Conservation (phyloP, 2,888 invertebrate species). For the Archips xylosteana region DNA sequence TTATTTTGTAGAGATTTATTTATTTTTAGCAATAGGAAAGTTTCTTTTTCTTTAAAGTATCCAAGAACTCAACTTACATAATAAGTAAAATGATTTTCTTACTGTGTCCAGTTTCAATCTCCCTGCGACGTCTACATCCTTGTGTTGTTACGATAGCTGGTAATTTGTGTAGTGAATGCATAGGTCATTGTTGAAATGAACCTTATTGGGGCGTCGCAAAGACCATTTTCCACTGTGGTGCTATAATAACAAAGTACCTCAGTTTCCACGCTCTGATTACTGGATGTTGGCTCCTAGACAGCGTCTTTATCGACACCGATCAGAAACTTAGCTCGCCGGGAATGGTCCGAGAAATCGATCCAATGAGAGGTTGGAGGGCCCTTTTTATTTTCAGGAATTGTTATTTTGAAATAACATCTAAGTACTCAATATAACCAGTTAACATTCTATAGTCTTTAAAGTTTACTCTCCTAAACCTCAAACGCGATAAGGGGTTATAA, state of each 20-base stretch:
- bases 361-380: conserved; percentile 2
- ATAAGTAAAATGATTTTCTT: conserved; percentile 10
- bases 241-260: conserved; percentile 74
- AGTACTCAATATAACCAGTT: not conserved
- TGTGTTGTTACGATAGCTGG: conserved; percentile 56
- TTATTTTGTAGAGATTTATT: not conserved
- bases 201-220: conserved; percentile 56
- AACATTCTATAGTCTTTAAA: not conserved
- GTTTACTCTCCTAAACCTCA: not conserved
- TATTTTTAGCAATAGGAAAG: not conserved
- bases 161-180: conserved; percentile 48
- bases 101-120: conserved; percentile 44
- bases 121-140: conserved; percentile 59
- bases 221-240: conserved; percentile 59
- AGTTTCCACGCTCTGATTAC: conserved; percentile 85
- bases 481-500: not conserved
- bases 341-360: conserved; percentile 59
- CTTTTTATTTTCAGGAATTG: not conserved
- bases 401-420: not conserved
- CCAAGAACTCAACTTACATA: not conserved
- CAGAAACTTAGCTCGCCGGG: conserved; percentile 69
- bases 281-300: conserved; percentile 85
- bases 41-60: not conserved
- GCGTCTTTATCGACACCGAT: conserved; percentile 82
- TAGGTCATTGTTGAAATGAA: conserved; percentile 49